Evolutionary conservation across 2,888 invertebrate genomes (phyloP).

Genomic region (Papilio protenor): DNA sequence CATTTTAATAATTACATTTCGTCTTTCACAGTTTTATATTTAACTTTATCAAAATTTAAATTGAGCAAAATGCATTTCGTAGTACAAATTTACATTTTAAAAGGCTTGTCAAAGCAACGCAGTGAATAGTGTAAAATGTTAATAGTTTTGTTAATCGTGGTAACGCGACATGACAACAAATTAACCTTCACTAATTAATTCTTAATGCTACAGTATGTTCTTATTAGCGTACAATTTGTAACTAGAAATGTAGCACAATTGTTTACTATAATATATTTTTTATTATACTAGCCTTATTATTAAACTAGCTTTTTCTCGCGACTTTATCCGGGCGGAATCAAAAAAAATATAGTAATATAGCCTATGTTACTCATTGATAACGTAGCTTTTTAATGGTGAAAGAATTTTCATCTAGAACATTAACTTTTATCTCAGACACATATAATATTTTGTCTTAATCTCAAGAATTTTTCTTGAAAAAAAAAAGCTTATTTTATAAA

Average conservation of each 20-base stretch:
- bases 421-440: background rate
- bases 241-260: background rate
- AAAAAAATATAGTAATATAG: too few species aligned
- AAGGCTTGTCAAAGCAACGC: background rate
- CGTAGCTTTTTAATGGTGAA: background rate
- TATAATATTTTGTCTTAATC: background rate
- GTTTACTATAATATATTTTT: too few species aligned
- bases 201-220: background rate
- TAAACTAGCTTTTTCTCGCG: background rate
- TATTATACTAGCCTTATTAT: too few species aligned
- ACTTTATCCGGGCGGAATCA: background rate
- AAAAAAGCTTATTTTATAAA: too few species aligned
- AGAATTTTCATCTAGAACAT: background rate
- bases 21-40: background rate
- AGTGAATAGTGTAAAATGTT: too few species aligned
- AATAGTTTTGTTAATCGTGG: too few species aligned
- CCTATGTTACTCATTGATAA: too few species aligned
- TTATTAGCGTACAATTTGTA: background rate
- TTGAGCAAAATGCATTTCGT: background rate
- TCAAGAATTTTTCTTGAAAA: background rate
- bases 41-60: background rate
- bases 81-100: conserved; percentile 20
- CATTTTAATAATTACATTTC: background rate
- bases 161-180: background rate
- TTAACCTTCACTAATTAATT: background rate